Conservation (phyloP, 2,888 invertebrate genomes). For the Campoplex nolae region DNA sequence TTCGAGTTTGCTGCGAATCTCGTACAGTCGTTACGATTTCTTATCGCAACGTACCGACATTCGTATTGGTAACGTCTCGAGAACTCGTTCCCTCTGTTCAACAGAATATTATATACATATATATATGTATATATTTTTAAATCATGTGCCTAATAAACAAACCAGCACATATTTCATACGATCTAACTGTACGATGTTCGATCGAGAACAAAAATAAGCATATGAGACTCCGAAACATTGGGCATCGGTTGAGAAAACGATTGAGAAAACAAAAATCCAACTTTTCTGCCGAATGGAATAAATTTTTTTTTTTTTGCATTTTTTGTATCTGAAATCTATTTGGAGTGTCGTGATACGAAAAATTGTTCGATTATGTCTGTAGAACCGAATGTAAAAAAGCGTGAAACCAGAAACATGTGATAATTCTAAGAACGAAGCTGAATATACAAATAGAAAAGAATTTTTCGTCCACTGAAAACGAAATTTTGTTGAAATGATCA, state of each 20-base stretch:
- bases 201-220: background rate
- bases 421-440: background rate
- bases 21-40: constrained; percentile 26
- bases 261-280: background rate
- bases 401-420: no score
- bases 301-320: background rate
- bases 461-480: background rate
- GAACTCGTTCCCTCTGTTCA: background rate
- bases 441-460: background rate
- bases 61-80: constrained; percentile 6
- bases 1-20: constrained; percentile 19
- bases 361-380: no score
- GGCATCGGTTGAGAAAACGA: background rate
- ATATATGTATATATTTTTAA: background rate
- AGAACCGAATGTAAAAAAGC: no score
- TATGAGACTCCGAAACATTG: background rate
- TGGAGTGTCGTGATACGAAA: background rate
- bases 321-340: background rate
- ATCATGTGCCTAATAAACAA: background rate
- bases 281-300: no score
- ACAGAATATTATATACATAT: background rate
- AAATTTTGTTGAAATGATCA: no score
- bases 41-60: constrained; percentile 44
- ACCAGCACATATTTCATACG: background rate
- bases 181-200: no score